A percentile compares a stretch with the other conserved stretches of the same genome.
Conservation (phyloP, 2,888 invertebrate species). For the Cynaeus angustus region DNA sequence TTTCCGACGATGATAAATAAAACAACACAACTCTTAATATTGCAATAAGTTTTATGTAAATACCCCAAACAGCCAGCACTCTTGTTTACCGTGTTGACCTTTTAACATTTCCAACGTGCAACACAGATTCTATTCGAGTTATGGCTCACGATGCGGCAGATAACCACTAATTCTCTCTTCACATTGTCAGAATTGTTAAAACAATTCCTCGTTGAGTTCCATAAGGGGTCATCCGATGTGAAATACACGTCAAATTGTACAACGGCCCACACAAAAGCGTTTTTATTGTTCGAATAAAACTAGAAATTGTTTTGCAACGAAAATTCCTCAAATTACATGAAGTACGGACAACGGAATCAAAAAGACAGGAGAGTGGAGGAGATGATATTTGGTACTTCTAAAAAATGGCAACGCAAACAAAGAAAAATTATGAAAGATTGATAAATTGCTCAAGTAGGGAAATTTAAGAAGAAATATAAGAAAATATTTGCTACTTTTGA, state of each 20-base stretch:
- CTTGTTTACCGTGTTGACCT: constrained; percentile 41
- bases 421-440: too few relatives aligned
- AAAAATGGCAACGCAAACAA: too few relatives aligned
- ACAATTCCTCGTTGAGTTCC: constrained; percentile 20
- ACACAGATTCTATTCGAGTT: constrained; percentile 34
- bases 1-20: constrained; percentile 54
- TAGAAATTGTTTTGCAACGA: background rate
- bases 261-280: background rate
- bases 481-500: too few relatives aligned
- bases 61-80: constrained; percentile 45
- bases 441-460: too few relatives aligned
- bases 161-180: constrained; percentile 43
- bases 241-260: constrained; percentile 8
- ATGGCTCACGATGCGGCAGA: constrained; percentile 41
- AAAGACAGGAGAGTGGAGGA: too few relatives aligned
- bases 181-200: constrained; percentile 34
- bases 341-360: too few relatives aligned
- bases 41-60: constrained; percentile 51
- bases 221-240: constrained; percentile 10
- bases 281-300: constrained; percentile 10
- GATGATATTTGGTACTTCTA: too few relatives aligned
- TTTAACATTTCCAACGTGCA: constrained; percentile 36
- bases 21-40: constrained; percentile 54
- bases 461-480: too few relatives aligned
- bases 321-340: too few relatives aligned